phyloP scores from a whole-genome alignment of 2,888 invertebrate genomes.

The Cinara cedri region DNA sequence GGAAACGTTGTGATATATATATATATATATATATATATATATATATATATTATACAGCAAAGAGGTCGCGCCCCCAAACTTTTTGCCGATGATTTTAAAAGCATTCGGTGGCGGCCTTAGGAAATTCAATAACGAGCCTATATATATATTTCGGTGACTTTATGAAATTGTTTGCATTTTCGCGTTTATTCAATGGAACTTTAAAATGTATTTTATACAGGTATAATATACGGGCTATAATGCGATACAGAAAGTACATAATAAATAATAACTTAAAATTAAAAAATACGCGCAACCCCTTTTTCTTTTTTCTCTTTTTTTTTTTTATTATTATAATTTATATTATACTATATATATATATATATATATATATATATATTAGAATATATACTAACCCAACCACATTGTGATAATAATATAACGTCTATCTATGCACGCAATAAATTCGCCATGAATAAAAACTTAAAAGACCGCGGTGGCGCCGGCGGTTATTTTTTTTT shows the following conservation, averaged over 20 bases:
- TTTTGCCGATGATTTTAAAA: not conserved
- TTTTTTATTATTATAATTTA: not conserved
- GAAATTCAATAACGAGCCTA: not conserved
- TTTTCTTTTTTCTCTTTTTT: too few relatives aligned
- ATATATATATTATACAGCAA: too few relatives aligned
- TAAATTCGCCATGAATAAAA: not conserved
- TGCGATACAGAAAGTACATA: not conserved
- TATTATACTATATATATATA: too few relatives aligned
- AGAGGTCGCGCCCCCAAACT: too few relatives aligned
- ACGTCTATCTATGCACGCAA: not conserved
- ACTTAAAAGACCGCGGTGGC: not conserved
- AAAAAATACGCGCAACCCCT: not conserved
- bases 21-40: too few relatives aligned
- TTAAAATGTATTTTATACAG: not conserved
- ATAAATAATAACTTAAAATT: not conserved
- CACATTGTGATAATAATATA: too few relatives aligned
- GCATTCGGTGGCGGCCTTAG: not conserved
- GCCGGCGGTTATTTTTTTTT: too few relatives aligned
- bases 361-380: too few relatives aligned
- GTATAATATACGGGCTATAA: not conserved
- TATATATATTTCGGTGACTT: not conserved
- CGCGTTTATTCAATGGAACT: not conserved
- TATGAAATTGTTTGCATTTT: not conserved
- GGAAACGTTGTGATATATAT: too few relatives aligned
- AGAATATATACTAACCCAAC: not conserved